phyloP scores from a whole-genome alignment of 2,113 vertebrate species.

The Synchiropus splendidus region DNA sequence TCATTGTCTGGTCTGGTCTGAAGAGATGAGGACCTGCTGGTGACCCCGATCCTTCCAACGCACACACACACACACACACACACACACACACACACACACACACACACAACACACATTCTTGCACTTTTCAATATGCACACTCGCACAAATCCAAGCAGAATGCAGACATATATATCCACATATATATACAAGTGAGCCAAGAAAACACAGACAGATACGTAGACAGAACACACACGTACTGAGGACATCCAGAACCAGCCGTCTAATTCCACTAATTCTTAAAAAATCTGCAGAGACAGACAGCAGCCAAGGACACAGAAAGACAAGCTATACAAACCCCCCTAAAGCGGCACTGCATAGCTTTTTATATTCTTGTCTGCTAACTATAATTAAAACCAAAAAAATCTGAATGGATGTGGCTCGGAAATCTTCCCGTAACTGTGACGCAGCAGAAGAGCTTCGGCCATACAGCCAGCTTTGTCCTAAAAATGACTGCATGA shows the following conservation, averaged over 20 bases:
- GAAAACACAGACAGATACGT: slow-evolving; percentile 45
- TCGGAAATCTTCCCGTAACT: too few relatives aligned
- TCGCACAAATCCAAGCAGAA: slow-evolving; percentile 11
- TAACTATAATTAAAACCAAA: too few relatives aligned
- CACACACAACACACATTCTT: slow-evolving; percentile 40
- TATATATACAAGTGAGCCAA: slow-evolving; percentile 28
- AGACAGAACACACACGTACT: slow-evolving; percentile 52
- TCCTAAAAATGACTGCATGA: too few relatives aligned
- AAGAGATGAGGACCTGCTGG: slow-evolving; percentile 55
- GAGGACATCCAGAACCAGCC: slow-evolving; percentile 47
- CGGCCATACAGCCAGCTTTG: too few relatives aligned
- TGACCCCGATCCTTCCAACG: slow-evolving; percentile 52
- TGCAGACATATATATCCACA: slow-evolving; percentile 30
- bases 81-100: slow-evolving; percentile 39
- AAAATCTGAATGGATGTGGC: too few relatives aligned
- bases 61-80: slow-evolving; percentile 26
- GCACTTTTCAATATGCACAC: slow-evolving; percentile 39
- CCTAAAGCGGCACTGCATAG: too few relatives aligned
- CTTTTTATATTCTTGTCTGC: too few relatives aligned
- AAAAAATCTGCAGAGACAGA: slow-evolving; percentile 46
- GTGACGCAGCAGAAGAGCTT: too few relatives aligned
- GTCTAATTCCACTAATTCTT: slow-evolving; percentile 53
- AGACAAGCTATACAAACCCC: slow-evolving; percentile 31
- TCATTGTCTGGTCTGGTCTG: slow-evolving; percentile 57
- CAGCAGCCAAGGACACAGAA: slow-evolving; percentile 33